phyloP scores from a whole-genome alignment of 2,888 invertebrate genomes.

The Ophioninae sp. region DNA sequence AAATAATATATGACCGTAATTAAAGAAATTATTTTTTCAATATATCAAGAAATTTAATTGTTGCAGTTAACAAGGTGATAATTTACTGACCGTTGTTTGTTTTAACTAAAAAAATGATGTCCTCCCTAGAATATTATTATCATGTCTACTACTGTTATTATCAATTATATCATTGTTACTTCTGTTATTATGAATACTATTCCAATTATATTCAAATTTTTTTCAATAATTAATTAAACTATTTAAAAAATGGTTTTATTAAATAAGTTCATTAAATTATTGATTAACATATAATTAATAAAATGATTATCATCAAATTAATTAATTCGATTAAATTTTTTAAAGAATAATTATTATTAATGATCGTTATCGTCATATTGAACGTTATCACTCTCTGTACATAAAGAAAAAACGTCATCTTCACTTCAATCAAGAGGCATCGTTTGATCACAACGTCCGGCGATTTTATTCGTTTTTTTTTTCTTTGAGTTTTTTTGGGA shows the following conservation, averaged over 20 bases:
- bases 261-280: no score
- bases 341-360: no score
- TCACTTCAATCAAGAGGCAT: slow-evolving; percentile 33
- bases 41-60: slow-evolving; percentile 25
- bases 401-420: slow-evolving; percentile 59
- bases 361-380: neutral
- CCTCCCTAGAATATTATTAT: neutral
- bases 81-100: neutral
- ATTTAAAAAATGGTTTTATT: no score
- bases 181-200: neutral
- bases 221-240: no score
- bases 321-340: no score
- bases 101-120: neutral
- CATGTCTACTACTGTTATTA: neutral
- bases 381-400: slow-evolving; percentile 49
- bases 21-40: slow-evolving; percentile 46
- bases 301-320: no score
- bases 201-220: neutral
- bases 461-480: neutral
- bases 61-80: slow-evolving; percentile 35
- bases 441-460: slow-evolving; percentile 8
- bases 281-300: no score
- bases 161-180: neutral
- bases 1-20: slow-evolving; percentile 37
- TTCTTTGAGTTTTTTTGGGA: neutral